Percentiles rank a stretch among this genome's conserved stretches.
These are phyloP conservation scores for Scalopus aquaticus DNA, from an alignment of 2,113 vertebrate genomes.

Conservation along the genomic window DNA sequence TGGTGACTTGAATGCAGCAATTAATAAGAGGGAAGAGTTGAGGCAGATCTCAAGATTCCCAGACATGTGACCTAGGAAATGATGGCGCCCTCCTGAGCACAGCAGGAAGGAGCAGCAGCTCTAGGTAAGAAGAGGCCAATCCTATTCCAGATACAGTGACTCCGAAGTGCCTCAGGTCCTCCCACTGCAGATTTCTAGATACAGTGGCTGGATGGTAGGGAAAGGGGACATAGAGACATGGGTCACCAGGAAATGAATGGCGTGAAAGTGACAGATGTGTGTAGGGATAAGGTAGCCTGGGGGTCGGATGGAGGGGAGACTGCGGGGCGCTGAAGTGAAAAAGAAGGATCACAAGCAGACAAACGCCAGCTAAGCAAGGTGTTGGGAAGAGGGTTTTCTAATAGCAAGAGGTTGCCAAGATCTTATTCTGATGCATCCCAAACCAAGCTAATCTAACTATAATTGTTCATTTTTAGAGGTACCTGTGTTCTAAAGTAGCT, in stretches of 20 bases:
- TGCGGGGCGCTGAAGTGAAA: neutral
- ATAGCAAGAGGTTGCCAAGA: neutral
- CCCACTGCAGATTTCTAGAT: neutral
- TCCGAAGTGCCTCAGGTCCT: neutral
- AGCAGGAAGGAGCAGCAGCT: neutral
- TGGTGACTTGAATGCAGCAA: no score
- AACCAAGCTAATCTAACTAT: neutral
- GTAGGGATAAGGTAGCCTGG: neutral
- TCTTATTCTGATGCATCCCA: neutral
- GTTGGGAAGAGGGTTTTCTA: neutral
- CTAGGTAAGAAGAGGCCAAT: neutral
- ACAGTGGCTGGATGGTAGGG: neutral
- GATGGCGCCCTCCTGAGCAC: no score
- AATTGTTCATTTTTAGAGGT: neutral
- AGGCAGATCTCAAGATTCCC: neutral
- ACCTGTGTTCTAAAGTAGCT: neutral
- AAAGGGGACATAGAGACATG: neutral
- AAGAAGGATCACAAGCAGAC: neutral
- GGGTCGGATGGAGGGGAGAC: fast-evolving
- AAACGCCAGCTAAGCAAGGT: fast-evolving
- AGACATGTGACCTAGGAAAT: no score
- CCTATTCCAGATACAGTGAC: no score
- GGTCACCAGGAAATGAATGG: neutral
- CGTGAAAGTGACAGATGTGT: neutral
- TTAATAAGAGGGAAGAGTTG: neutral